Percentiles rank a stretch among this genome's conserved stretches.
Conservation (phyloP, 2,888 invertebrate genomes). For the Hyposoter didymator region DNA sequence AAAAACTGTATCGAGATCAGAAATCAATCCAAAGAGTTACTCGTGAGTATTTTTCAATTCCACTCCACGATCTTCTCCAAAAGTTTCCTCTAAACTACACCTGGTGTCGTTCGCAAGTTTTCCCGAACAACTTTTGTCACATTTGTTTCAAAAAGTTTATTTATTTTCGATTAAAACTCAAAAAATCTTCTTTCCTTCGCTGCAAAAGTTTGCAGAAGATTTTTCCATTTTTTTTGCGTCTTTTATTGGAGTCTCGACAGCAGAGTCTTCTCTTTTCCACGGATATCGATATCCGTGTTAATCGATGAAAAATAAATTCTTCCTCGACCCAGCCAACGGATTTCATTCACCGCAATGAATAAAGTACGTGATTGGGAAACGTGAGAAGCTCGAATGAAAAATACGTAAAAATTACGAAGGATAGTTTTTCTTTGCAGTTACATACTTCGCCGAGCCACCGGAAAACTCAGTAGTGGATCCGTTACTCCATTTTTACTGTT, state of each 20-base stretch:
- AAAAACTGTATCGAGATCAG: too few species aligned
- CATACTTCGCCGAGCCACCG: constrained; percentile 32
- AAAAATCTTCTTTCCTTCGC: too few species aligned
- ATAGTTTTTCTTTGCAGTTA: constrained; percentile 37
- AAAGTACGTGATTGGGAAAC: constrained; percentile 46
- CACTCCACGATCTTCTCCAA: too few species aligned
- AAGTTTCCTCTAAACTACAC: too few species aligned
- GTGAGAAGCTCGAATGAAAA: not conserved
- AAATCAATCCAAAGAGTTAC: too few species aligned
- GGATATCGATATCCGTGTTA: not conserved
- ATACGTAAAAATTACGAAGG: not conserved
- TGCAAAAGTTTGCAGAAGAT: not conserved
- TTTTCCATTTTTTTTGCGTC: not conserved
- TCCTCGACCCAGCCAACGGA: not conserved
- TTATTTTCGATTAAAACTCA: too few species aligned
- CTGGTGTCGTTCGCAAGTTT: too few species aligned
- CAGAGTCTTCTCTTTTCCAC: not conserved
- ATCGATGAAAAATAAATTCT: not conserved
- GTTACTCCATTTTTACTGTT: not conserved
- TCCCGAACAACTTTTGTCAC: too few species aligned
- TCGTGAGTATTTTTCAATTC: too few species aligned
- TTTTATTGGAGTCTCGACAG: not conserved
- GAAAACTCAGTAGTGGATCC: not conserved
- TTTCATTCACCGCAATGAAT: not conserved
- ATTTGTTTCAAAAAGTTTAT: too few species aligned